A percentile compares a stretch with the other conserved stretches of the same genome.
Conservation (phyloP, 1,140 invertebrate genomes). For the Melitaea cinxia region DNA sequence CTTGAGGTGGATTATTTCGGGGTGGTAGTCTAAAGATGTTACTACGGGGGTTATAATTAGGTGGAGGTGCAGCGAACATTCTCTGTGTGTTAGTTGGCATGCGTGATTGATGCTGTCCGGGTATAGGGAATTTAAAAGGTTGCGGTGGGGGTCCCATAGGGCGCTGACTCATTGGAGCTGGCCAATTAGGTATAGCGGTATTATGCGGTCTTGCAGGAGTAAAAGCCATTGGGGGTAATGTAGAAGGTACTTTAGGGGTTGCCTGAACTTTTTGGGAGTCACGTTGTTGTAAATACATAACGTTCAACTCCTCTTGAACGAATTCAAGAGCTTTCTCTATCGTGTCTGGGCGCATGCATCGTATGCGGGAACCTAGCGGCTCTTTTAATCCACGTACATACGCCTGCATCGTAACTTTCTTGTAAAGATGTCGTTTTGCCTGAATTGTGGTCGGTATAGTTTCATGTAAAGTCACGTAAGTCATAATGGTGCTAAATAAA, state of each 20-base stretch:
- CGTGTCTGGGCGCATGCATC: no score
- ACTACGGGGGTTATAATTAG: conserved; percentile 34
- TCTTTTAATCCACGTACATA: conserved; percentile 39
- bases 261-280: conserved; percentile 1
- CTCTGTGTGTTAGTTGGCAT: conserved; percentile 30
- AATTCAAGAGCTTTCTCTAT: no score
- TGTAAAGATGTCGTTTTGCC: conserved; percentile 35
- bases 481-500: conserved; percentile 43
- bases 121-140: conserved; percentile 33
- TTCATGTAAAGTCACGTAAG: conserved; percentile 39
- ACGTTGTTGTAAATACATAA: no score
- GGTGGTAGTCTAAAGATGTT: conserved; percentile 31
- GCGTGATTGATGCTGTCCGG: conserved; percentile 19
- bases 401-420: conserved; percentile 40
- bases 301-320: no score
- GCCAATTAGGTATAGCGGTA: conserved; percentile 16
- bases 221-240: conserved; percentile 13
- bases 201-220: conserved; percentile 16
- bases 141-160: conserved; percentile 25
- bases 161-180: conserved; percentile 13
- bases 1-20: conserved; percentile 18
- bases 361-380: conserved; percentile 39
- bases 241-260: conserved; percentile 9
- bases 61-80: conserved; percentile 34
- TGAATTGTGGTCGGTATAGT: conserved; percentile 27